Conservation (phyloP, 2,888 invertebrate species). For the Ecdyonurus torrentis region DNA sequence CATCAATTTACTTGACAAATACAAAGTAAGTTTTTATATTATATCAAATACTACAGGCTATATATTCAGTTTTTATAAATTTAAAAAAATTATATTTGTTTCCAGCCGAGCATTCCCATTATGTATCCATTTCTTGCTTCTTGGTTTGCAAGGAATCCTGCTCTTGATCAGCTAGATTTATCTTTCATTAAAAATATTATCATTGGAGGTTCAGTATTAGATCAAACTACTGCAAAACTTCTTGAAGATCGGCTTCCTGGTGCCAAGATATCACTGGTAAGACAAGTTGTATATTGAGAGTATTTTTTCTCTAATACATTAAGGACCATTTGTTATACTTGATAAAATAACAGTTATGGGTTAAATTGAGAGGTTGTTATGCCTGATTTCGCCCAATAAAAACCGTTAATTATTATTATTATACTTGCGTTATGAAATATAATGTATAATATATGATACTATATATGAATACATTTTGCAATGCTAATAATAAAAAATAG, state of each 20-base stretch:
- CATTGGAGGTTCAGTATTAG: background rate
- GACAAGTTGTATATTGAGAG: too few species aligned
- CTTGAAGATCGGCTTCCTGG: background rate
- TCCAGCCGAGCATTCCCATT: background rate
- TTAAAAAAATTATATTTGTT: too few species aligned
- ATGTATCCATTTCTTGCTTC: background rate
- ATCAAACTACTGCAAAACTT: background rate
- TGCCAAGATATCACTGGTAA: background rate
- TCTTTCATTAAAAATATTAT: background rate
- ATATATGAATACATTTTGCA: too few species aligned
- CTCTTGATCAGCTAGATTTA: background rate
- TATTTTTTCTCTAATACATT: background rate
- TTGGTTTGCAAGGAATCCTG: background rate
- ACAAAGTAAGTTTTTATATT: constrained; percentile 5
- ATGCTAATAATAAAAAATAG: too few species aligned
- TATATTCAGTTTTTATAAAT: too few species aligned
- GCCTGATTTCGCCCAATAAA: too few species aligned
- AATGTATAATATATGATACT: background rate
- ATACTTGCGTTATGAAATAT: background rate
- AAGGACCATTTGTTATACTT: background rate
- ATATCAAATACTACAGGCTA: too few species aligned
- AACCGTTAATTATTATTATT: background rate
- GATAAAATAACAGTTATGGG: background rate
- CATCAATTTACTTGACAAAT: background rate
- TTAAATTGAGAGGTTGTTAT: too few species aligned